Evolutionary conservation across 92 coral and sea anemone species (phyloP), one percentile per base, ranked within the genome.

Genomic region (Bergia puertoricense): DNA sequence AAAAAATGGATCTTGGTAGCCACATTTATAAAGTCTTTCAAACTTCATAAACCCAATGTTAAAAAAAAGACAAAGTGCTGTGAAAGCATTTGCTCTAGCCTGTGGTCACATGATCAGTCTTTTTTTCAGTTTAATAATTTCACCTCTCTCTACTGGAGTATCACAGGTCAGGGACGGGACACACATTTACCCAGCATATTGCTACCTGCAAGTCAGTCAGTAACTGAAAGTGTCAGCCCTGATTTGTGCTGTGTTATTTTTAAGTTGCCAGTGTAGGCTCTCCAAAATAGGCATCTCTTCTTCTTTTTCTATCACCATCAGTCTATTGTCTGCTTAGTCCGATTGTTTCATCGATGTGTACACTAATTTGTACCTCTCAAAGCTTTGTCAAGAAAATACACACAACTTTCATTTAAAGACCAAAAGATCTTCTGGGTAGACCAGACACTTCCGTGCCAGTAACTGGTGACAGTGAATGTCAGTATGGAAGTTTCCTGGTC

Each of bases 221-320:
- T 1, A 39, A 10, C 13, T 4, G 39, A 10, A 15, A 20, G 0
- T 74, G 78, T 38, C 20, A 13, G 43, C 40, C 20, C 22, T 0
- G 30, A 36, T 84, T 43, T 71, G 87, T 84, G 87, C 87, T 30
- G 87, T 36, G 77, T 45, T 68, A 30, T 46, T 82, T 46, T 50
- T 14, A 84, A 84, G 87, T 45, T 84, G 66, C 87, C 62, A 44
- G 8, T n/a, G 15, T 42, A 68, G 43, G 44, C 23, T 54, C 16
- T 16, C 41, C 13, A 22, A 14, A 22, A 3, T 23, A 16, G 36
- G 48, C 16, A 20, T 45, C 0, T 74, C 10, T 5, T 0, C 15
- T 4, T 43, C 15, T 4, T 43, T n/a, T 44, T 77, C 10, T 44
- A 76, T 46, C 23, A 76, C 9, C 7, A 68, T 36, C 36, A 68